These are phyloP conservation scores for Agrotis puta DNA, from an alignment of 2,888 invertebrate species.

Conservation along the genomic window DNA sequence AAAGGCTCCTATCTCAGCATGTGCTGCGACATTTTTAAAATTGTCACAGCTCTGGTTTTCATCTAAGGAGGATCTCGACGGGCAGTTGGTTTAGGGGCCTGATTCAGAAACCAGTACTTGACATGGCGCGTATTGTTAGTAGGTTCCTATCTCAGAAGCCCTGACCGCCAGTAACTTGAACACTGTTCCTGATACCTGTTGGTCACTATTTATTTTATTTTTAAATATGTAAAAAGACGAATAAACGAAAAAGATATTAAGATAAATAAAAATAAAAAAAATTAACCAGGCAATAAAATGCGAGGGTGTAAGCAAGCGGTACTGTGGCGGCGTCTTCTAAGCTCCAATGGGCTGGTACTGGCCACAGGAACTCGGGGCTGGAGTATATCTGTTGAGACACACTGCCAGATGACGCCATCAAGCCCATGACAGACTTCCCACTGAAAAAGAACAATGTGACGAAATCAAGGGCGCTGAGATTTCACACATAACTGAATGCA, in stretches of 20 bases:
- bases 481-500: background rate
- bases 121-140: no score
- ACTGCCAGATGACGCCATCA: constrained; percentile 11
- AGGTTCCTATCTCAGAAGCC: no score
- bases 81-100: no score
- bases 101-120: no score
- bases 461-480: background rate
- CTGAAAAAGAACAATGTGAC: background rate
- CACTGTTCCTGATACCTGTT: no score
- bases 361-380: constrained; percentile 81
- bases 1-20: no score
- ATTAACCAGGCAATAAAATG: constrained; percentile 7
- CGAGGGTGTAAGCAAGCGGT: constrained; percentile 83
- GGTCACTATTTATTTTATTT: no score
- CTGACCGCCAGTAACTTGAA: no score
- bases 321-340: constrained; percentile 93
- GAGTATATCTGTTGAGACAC: constrained; percentile 8
- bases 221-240: no score
- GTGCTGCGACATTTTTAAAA: no score
- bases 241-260: background rate
- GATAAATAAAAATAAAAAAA: background rate
- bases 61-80: no score
- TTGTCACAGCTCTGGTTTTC: no score
- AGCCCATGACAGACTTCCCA: constrained; percentile 2
- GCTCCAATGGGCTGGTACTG: constrained; percentile 91